Base-by-base conservation (phyloP, 2,797 vertebrate species). In the Danio choprae region DNA sequence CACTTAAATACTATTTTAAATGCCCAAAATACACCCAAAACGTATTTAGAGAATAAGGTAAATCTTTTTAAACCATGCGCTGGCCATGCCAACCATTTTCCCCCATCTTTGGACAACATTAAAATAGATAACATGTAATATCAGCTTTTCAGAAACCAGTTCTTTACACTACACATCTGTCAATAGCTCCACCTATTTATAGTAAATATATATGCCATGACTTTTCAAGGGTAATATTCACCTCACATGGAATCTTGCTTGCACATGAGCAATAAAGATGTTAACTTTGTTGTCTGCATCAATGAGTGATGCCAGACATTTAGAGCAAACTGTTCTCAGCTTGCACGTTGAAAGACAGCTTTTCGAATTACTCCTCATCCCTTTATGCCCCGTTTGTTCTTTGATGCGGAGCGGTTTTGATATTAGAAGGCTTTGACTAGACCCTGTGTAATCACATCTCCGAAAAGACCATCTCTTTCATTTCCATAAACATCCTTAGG, bases 221-320 rank as follows among this genome's bases (percentile, higher is more conserved):
- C 74, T 79, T 63, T 83, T 80, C 74, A 85, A 85, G 74, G 78
- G 78, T 69, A 65, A 74, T 72, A 63, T 63, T 84, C 40, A 77
- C 58, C 38, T n/a, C 50, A 74, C 74, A 60, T 74, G 20, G 62
- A 64, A 58, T 41, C 22, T 36, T 38, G n/a, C 53, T 36, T 58
- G 51, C 22, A 77, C 16, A 20, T 46, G 16, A 77, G 18, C 74
- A 48, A 18, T 6, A 44, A 3, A 44, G 7, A 74, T 51, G 48
- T 51, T 51, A n/a, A n/a, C 20, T 77, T 67, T 44, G 15, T 48
- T 51, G n/a, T 70, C 50, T 58, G 16, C 18, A 29, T 72, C 53
- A 59, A 40, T 62, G 4, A 64, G 72, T 20, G 71, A 63, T 67
- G 70, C 72, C 20, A 59, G 22, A 4, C 56, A 40, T 67, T 48